These are phyloP conservation scores for Catharus minimus DNA, from an alignment of 2,113 vertebrate genomes.

Conservation along the genomic window DNA sequence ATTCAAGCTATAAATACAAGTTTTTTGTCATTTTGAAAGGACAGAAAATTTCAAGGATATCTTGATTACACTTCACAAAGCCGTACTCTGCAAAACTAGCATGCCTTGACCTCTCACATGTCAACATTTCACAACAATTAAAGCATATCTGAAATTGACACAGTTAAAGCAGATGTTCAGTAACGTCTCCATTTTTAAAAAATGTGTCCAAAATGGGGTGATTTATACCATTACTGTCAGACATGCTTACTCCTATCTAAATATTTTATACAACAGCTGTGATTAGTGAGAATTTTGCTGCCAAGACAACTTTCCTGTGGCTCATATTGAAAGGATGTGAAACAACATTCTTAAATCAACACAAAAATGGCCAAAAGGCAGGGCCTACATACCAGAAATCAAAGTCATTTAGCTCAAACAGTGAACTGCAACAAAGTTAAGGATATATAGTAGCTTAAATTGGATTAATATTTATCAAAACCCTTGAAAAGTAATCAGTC, in stretches of 20 bases:
- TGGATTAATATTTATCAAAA: background rate
- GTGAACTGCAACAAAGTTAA: background rate
- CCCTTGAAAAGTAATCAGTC: background rate
- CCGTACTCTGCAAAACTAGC: background rate
- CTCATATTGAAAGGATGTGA: background rate
- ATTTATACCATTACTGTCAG: constrained; percentile 52
- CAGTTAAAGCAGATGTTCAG: constrained; percentile 41
- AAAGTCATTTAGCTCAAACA: constrained; percentile 9
- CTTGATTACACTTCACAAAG: background rate
- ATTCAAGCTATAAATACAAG: background rate
- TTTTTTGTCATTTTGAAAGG: background rate
- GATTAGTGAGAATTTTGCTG: constrained; percentile 19
- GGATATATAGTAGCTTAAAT: background rate
- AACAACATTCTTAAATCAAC: background rate
- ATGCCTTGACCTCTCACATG: background rate
- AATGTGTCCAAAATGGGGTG: constrained; percentile 19
- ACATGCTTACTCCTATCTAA: constrained; percentile 29
- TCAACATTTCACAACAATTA: background rate
- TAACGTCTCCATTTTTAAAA: background rate
- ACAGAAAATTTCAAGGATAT: background rate
- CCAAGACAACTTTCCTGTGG: constrained; percentile 9
- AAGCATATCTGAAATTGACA: background rate
- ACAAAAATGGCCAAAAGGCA: constrained; percentile 31
- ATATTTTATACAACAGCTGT: constrained; percentile 39
- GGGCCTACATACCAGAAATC: background rate